Base-by-base conservation (phyloP, 2,888 invertebrate genomes). In the Himalopsyche tibetana region DNA sequence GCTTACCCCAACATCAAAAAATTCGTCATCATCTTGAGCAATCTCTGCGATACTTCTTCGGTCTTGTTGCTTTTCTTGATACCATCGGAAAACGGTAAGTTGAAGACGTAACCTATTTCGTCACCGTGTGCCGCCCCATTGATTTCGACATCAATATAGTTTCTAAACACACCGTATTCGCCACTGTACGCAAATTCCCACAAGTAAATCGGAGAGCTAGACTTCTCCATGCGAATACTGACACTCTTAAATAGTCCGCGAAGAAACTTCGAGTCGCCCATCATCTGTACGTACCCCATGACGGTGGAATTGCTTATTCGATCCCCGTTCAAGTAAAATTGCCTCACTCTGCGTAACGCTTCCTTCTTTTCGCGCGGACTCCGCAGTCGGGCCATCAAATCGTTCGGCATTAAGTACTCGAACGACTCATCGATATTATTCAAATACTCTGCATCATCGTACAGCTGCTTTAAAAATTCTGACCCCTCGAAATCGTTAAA, bases 101-200 rank as follows among this genome's bases (percentile, higher is more conserved):
- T 90, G 88, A 95, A 94, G 12, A 94, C 89, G 88, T 94, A 94
- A 0, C 94, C 94, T 89, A 94, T 89, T 89, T 95, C 95, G 89
- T 95, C 95, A 2, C 93, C 92, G 87, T 95, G 95, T n/a, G 93
- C 94, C 5, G 93, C 94, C 11, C 94, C 95, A 0, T 91, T 90
- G 69, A 92, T 91, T 0, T 36, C 63, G n/a, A 91, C 90, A 36
- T 92, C 90, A 88, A 93, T 88, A 86, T 91, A 91, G 9, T 92
- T 90, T 89, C 93, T 93, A 82, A 94, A 91, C 2, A 93, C 90
- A 51, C 93, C 94, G 28, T 45, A 55, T 15, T 82, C 74, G 19
- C 85, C 63, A 40, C 83, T 56, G 40, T 80, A 85, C 2, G 85
- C 83, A 40, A 85, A 85, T 55, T 85, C 80, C 28, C 80, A 83